phyloP scores from a whole-genome alignment of 2,797 vertebrate species.

The Lepilemur ruficaudatus region DNA sequence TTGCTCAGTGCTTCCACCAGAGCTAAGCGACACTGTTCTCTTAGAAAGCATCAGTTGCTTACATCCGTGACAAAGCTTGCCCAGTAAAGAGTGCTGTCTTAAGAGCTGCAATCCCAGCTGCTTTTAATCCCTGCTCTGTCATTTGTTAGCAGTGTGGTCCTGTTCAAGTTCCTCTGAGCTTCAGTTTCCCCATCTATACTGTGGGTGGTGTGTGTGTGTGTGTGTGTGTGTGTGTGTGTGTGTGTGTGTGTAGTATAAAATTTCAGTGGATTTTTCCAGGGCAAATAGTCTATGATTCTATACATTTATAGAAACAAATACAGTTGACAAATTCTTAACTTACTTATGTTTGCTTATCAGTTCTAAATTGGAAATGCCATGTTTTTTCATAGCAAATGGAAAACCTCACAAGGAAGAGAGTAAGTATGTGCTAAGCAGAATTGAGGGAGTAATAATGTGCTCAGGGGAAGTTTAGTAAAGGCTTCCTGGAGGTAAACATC shows the following conservation, averaged over 20 bases:
- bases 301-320: slow-evolving; percentile 6
- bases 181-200: neutral
- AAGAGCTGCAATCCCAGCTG: neutral
- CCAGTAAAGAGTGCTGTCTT: neutral
- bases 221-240: too few relatives aligned
- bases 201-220: neutral
- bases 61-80: neutral
- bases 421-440: neutral
- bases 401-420: neutral
- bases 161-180: neutral
- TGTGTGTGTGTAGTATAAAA: neutral
- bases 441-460: neutral
- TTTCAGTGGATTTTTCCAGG: neutral
- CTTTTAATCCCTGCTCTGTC: neutral
- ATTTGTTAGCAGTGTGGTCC: neutral
- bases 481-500: neutral
- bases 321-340: neutral
- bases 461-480: neutral
- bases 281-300: neutral
- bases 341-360: neutral
- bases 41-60: neutral
- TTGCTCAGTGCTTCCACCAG: neutral
- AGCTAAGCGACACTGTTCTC: neutral
- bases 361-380: neutral
- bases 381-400: neutral